phyloP scores from a whole-genome alignment of 2,888 invertebrate genomes.

The Eilema sororculum region DNA sequence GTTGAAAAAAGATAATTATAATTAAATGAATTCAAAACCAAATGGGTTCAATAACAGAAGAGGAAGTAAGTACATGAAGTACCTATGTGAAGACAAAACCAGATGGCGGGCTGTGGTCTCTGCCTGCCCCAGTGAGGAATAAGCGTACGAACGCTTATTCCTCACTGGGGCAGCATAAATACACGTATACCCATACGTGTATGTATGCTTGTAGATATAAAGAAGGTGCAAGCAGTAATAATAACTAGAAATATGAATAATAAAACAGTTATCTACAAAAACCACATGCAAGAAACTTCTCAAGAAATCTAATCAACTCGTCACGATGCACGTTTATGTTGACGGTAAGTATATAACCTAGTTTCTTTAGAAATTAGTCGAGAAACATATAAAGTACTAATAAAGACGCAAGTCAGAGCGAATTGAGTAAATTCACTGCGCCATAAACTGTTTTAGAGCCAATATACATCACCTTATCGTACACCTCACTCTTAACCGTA shows the following conservation, averaged over 20 bases:
- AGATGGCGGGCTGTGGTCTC: neutral
- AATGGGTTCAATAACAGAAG: no score
- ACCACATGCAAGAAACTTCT: constrained; percentile 30
- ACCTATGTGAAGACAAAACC: neutral
- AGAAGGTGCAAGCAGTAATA: neutral
- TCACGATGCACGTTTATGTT: constrained; percentile 27
- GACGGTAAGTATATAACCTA: constrained; percentile 43
- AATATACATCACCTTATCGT: constrained; percentile 60
- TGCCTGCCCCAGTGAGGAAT: neutral
- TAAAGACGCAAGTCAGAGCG: constrained; percentile 44
- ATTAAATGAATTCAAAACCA: no score
- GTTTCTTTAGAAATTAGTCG: constrained; percentile 46
- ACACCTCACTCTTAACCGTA: constrained; percentile 51
- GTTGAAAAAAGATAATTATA: no score
- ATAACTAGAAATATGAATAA: neutral
- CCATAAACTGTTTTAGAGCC: constrained; percentile 60
- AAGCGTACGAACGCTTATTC: no score
- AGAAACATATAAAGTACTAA: constrained; percentile 40
- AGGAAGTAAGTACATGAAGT: no score
- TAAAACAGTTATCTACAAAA: constrained; percentile 23
- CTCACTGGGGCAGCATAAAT: no score
- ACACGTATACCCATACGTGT: no score
- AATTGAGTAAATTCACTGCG: constrained; percentile 55
- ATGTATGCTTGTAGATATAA: neutral
- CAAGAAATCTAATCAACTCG: constrained; percentile 42